Conservation (phyloP, 1,140 invertebrate genomes). For the Asobara japonica region DNA sequence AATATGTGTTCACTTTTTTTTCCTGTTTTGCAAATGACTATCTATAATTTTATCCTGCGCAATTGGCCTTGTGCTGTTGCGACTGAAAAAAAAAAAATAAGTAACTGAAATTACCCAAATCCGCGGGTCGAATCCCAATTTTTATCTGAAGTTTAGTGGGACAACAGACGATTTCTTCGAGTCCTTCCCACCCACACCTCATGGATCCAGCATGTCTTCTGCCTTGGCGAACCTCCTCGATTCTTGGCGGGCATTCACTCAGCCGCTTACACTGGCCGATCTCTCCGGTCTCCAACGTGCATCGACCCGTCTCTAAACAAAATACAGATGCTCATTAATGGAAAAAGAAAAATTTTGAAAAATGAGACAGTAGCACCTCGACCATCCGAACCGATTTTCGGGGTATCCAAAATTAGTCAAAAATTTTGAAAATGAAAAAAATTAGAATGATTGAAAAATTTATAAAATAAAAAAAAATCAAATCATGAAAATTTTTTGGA, state of each 20-base stretch:
- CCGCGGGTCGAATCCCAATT: conserved; percentile 45
- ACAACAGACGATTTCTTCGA: conserved; percentile 58
- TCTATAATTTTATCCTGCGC: neutral
- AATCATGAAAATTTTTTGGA: no score
- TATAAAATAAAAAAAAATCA: no score
- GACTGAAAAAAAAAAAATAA: no score
- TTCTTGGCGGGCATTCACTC: conserved; percentile 45
- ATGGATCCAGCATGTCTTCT: conserved; percentile 39
- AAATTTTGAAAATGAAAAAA: no score
- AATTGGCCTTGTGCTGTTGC: neutral
- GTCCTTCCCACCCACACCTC: conserved; percentile 51
- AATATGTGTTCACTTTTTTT: no score
- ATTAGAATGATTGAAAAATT: no score
- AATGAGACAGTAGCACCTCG: no score
- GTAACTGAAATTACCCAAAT: conserved; percentile 42
- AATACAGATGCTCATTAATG: neutral
- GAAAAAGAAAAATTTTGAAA: neutral
- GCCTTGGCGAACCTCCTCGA: conserved; percentile 47
- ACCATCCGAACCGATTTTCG: no score
- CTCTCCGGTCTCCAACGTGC: conserved; percentile 41
- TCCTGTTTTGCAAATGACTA: no score
- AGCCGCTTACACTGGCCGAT: conserved; percentile 53
- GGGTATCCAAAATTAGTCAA: no score
- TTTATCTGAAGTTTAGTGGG: conserved; percentile 40
- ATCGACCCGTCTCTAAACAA: conserved; percentile 50